phyloP scores from a whole-genome alignment of 92 coral and sea anemone species.

The Porites rus region DNA sequence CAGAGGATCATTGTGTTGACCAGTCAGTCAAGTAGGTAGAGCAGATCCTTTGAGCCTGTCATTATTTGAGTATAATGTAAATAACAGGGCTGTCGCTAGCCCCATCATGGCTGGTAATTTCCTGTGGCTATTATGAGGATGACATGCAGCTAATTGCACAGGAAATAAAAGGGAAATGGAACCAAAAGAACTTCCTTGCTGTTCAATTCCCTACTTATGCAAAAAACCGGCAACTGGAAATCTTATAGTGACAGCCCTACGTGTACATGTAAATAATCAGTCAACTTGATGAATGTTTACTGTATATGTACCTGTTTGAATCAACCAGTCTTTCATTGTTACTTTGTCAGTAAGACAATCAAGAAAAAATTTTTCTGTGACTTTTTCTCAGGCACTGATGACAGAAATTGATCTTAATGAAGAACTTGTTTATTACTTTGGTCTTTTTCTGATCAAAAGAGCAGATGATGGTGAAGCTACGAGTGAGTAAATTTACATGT shows the following conservation, averaged over 20 bases:
- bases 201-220: background rate
- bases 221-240: background rate
- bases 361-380: background rate
- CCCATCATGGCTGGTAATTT: no score
- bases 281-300: background rate
- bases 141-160: no score
- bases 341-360: constrained; percentile 4
- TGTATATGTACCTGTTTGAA: background rate
- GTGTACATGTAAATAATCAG: background rate
- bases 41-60: background rate
- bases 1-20: background rate
- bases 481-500: constrained; percentile 53
- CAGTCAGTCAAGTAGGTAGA: background rate
- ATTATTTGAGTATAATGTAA: background rate
- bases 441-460: constrained; percentile 80
- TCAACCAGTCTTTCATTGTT: background rate
- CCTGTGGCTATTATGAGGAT: no score
- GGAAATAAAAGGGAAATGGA: no score
- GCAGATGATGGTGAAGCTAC: constrained; percentile 91
- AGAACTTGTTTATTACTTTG: constrained; percentile 84
- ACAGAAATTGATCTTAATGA: constrained; percentile 84
- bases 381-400: constrained; percentile 77
- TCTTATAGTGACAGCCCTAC: background rate
- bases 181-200: no score
- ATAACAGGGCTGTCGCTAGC: no score